Evolutionary conservation across 2,888 invertebrate genomes (phyloP).

Genomic region (Caenorhabditis doughertyi): DNA sequence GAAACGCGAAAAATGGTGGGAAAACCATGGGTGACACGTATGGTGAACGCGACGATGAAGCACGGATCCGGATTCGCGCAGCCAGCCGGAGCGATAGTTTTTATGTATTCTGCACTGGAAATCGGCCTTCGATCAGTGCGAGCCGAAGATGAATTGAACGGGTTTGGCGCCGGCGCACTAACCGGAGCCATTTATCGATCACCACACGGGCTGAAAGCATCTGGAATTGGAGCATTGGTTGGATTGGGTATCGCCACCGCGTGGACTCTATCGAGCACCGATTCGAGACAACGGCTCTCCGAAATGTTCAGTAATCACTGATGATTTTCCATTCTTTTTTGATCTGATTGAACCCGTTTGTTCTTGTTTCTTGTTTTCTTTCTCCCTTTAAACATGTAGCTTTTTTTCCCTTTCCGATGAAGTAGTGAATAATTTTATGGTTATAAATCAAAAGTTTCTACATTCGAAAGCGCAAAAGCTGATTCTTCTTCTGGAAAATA

Average conservation of each 20-base stretch:
- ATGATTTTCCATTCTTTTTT: slow-evolving; percentile 3
- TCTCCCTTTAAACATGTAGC: too few species aligned
- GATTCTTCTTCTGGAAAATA: too few species aligned
- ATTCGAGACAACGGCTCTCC: slow-evolving; percentile 76
- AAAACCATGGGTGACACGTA: slow-evolving; percentile 80
- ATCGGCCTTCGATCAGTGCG: slow-evolving; percentile 76
- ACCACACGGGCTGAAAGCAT: slow-evolving; percentile 78
- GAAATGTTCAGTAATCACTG: slow-evolving; percentile 74
- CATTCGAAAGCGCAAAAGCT: too few species aligned
- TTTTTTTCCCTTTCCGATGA: too few species aligned
- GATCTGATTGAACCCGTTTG: too few species aligned
- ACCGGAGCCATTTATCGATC: slow-evolving; percentile 81
- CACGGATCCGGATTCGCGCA: slow-evolving; percentile 82
- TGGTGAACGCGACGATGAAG: slow-evolving; percentile 81
- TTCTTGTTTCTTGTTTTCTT: too few species aligned
- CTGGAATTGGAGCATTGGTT: slow-evolving; percentile 73
- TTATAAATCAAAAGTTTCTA: too few species aligned
- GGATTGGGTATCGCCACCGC: slow-evolving; percentile 74
- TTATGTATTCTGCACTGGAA: slow-evolving; percentile 80
- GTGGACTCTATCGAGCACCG: slow-evolving; percentile 78
- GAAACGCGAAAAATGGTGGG: slow-evolving; percentile 79
- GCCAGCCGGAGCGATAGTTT: slow-evolving; percentile 78
- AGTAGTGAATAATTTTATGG: too few species aligned
- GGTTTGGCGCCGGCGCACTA: slow-evolving; percentile 80
- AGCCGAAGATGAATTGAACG: slow-evolving; percentile 80